Percentiles rank a stretch among this genome's conserved stretches.
Conservation (phyloP, 2,888 invertebrate genomes). For the Agrilus mali region DNA sequence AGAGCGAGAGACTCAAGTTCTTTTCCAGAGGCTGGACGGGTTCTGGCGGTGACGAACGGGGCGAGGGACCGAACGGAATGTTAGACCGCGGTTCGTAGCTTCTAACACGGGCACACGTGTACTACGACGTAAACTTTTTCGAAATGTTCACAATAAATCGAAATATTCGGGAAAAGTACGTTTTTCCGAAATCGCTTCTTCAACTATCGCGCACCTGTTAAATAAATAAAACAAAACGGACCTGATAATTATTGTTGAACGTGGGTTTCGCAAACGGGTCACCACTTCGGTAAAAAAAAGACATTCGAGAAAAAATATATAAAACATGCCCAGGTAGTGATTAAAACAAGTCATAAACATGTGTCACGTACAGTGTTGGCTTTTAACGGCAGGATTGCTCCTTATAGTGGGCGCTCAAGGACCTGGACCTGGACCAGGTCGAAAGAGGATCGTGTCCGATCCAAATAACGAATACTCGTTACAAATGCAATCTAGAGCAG, state of each 20-base stretch:
- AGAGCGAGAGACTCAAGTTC: constrained; percentile 19
- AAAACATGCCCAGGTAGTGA: constrained; percentile 5
- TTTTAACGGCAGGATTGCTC: constrained; percentile 20
- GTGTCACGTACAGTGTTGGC: constrained; percentile 20
- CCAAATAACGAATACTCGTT: constrained; percentile 32
- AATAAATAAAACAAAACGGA: constrained; percentile 25
- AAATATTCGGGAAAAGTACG: not conserved
- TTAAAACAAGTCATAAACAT: constrained; percentile 15
- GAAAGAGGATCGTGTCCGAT: constrained; percentile 23
- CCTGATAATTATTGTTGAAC: constrained; percentile 14
- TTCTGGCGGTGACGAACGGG: constrained; percentile 32
- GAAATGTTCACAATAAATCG: not conserved
- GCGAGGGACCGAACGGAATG: constrained; percentile 32
- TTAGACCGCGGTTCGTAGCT: constrained; percentile 29
- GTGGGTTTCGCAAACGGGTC: constrained; percentile 16
- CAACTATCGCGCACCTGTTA: constrained; percentile 10
- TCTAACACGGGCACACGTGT: constrained; percentile 31
- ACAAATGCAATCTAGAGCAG: constrained; percentile 79
- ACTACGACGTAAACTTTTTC: constrained; percentile 9
- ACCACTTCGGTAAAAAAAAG: no score
- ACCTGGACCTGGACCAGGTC: constrained; percentile 29
- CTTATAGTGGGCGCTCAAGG: constrained; percentile 26
- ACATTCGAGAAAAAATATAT: no score
- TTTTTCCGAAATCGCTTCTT: not conserved
- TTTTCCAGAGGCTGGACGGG: constrained; percentile 31